phyloP scores from a whole-genome alignment of 2,888 invertebrate species.

The Synanthedon tipuliformis region DNA sequence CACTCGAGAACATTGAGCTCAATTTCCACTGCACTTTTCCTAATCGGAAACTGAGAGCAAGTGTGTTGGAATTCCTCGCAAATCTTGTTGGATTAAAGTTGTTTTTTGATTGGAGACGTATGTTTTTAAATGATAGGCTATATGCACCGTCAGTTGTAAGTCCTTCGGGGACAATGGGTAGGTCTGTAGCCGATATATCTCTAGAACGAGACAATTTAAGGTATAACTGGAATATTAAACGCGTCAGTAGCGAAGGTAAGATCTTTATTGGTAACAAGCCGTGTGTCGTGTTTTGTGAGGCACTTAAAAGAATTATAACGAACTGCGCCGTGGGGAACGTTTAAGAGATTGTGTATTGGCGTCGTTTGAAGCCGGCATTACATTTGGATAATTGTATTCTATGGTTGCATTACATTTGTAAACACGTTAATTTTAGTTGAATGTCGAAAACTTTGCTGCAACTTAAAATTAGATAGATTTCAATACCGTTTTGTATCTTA shows the following conservation, averaged over 20 bases:
- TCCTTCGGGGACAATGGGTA: constrained; percentile 61
- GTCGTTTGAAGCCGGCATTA: not conserved
- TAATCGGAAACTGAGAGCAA: not conserved
- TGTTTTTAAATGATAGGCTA: constrained; percentile 27
- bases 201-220: constrained; percentile 59
- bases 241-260: constrained; percentile 18
- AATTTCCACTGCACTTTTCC: not conserved
- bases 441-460: too few species aligned
- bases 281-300: not conserved
- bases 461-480: too few species aligned
- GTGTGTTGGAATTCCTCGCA: constrained; percentile 8
- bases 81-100: constrained; percentile 9
- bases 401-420: too few species aligned
- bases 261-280: constrained; percentile 3
- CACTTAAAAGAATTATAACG: not conserved
- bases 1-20: not conserved
- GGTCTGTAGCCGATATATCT: constrained; percentile 57
- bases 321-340: not conserved
- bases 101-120: constrained; percentile 10
- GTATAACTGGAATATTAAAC: constrained; percentile 55
- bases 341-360: not conserved
- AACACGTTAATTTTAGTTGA: too few species aligned
- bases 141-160: constrained; percentile 48
- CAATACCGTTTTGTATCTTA: too few species aligned
- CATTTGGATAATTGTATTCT: too few species aligned